These are phyloP conservation scores for Drosophila sp. DNA, from an alignment of 1,140 invertebrate species.

Conservation along the genomic window DNA sequence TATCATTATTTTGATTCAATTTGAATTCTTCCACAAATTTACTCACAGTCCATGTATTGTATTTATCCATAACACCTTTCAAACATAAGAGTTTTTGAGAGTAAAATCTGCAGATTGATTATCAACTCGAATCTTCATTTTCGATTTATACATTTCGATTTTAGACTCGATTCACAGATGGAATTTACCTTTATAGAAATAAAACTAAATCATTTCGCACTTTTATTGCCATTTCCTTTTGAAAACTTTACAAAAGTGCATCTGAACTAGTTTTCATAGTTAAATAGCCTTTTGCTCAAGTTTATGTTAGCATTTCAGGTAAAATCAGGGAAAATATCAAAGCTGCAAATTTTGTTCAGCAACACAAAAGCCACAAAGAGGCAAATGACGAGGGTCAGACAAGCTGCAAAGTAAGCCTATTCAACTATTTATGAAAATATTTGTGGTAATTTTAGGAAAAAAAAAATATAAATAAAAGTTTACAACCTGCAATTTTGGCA, in stretches of 20 bases:
- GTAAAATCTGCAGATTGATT: no score
- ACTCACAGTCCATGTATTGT: no score
- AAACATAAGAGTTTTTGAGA: no score
- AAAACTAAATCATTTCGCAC: slow-evolving; percentile 3
- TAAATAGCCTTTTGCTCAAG: slow-evolving; percentile 43
- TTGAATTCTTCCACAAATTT: no score
- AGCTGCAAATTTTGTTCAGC: slow-evolving; percentile 47
- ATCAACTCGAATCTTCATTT: no score
- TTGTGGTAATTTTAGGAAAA: slow-evolving; percentile 64
- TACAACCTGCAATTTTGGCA: slow-evolving; percentile 26
- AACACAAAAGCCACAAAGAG: slow-evolving; percentile 55
- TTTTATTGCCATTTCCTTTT: slow-evolving; percentile 10
- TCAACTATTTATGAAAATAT: slow-evolving; percentile 82
- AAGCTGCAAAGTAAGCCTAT: slow-evolving; percentile 60
- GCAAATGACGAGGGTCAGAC: slow-evolving; percentile 23
- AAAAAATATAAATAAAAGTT: slow-evolving; percentile 29
- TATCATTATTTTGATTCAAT: no score
- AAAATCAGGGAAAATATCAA: slow-evolving; percentile 61
- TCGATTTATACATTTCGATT: no score
- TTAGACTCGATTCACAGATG: no score
- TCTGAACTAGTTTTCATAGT: slow-evolving; percentile 34
- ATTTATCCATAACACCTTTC: no score
- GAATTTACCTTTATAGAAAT: no score
- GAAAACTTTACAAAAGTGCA: slow-evolving; percentile 13
- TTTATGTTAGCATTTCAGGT: slow-evolving; percentile 52